A percentile compares a stretch with the other conserved stretches of the same genome.
These are phyloP conservation scores for Leptosomus discolor DNA, from an alignment of 2,113 vertebrate species.

Conservation along the genomic window DNA sequence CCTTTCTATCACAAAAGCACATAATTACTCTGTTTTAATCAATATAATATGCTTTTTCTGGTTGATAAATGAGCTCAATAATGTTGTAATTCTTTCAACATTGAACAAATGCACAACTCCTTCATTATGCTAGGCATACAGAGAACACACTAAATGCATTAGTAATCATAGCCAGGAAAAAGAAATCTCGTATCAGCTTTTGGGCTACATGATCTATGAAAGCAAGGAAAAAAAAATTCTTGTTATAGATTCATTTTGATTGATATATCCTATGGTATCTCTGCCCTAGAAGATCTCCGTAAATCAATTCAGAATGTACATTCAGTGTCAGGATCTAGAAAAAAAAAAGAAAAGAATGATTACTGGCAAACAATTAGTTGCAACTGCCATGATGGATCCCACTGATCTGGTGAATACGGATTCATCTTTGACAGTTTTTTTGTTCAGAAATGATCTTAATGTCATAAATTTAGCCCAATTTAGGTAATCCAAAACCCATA, in stretches of 20 bases:
- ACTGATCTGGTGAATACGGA: background rate
- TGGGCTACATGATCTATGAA: background rate
- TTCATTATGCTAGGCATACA: background rate
- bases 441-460: background rate
- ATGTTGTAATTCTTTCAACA: slow-evolving; percentile 23
- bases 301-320: background rate
- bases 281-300: background rate
- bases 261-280: background rate
- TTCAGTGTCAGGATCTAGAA: background rate
- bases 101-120: background rate
- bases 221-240: background rate
- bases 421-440: background rate
- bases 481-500: background rate
- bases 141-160: background rate
- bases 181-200: background rate
- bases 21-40: background rate
- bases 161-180: background rate
- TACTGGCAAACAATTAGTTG: background rate
- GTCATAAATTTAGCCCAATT: background rate
- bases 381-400: background rate
- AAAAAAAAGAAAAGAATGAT: background rate
- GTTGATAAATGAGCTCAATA: slow-evolving; percentile 3
- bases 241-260: background rate
- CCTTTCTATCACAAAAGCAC: background rate
- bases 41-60: background rate